Base-by-base conservation (phyloP, 2,797 vertebrate genomes). In the Anas flavirostris region DNA sequence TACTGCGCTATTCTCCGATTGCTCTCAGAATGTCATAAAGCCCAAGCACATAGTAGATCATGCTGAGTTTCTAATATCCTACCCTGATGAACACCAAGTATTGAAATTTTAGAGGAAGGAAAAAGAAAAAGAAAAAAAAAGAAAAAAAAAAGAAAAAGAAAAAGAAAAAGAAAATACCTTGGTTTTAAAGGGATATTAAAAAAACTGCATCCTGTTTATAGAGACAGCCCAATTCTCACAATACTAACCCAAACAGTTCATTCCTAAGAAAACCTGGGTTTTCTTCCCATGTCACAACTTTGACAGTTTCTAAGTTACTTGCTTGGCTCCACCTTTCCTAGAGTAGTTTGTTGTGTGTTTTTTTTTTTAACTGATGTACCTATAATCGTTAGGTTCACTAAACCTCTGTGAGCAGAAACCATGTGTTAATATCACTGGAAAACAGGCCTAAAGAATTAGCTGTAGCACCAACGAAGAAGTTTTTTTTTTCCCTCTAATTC, bases 361-460 rank as follows among this genome's bases (percentile, higher is more conserved):
- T 70, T 82, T 15, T 39, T 74, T 55, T 90, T 73, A 84, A 84
- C 64, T 76, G 75, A 79, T 84, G 67, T 60, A 53, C 82, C 56
- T 55, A 22, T 86, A 90, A 91, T 92, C 4, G 0, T 69, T 29
- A 59, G 37, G 31, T 76, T 79, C 77, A 66, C 50, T 86, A 86
- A 92, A n/a, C 73, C 41, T 55, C 52, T 69, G 35, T 70, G 73
- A 81, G 22, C 69, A 88, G 55, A 43, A 78, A 33, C 56, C 62
- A 6, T 72, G 58, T 75, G 46, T 80, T 92, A 93, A 64, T 97
- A 95, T 96, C 94, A 17, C 77, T 82, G 74, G 22, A 91, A 95
- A 94, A 88, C 93, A 96, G 92, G 35, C 88, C 76, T 84, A 74
- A 92, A 84, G 89, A 93, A 92, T 96, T 94, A 97, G 37, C 75